These are phyloP conservation scores for Pipistrellus pygmaeus DNA, from an alignment of 2,797 vertebrate species.

Conservation along the genomic window DNA sequence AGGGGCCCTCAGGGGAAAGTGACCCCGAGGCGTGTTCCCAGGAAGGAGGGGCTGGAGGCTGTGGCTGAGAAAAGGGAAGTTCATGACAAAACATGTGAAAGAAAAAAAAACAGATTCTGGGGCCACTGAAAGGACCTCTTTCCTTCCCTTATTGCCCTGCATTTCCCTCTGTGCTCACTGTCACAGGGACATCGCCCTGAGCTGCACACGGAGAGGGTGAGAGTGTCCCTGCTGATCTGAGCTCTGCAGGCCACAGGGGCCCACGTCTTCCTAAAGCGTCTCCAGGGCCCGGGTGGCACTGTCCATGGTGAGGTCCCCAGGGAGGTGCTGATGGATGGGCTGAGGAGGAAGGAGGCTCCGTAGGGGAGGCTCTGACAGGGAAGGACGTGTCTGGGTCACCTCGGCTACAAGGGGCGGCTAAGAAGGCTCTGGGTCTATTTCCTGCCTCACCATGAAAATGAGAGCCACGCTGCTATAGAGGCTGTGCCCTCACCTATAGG, in stretches of 20 bases:
- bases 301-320: not conserved
- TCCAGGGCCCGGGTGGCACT: not conserved
- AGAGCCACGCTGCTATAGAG: too few relatives aligned
- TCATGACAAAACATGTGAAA: not conserved
- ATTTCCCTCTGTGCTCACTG: not conserved
- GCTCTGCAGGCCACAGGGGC: not conserved
- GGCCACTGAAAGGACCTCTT: not conserved
- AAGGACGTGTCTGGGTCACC: not conserved
- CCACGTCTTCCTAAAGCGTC: not conserved
- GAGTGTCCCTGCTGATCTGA: not conserved
- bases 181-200: not conserved
- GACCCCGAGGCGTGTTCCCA: not conserved
- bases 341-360: not conserved
- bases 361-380: not conserved
- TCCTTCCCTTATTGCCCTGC: not conserved
- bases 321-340: not conserved
- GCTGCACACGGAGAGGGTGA: not conserved
- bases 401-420: accelerated
- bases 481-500: not conserved
- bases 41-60: not conserved
- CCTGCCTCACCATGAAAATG: too few relatives aligned
- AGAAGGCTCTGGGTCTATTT: not conserved
- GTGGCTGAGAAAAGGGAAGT: not conserved
- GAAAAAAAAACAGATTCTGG: not conserved
- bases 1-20: too few relatives aligned